A percentile compares a stretch with the other conserved stretches of the same genome.
Conservation (phyloP, 2,113 vertebrate genomes). For the Anoura caudifer region DNA sequence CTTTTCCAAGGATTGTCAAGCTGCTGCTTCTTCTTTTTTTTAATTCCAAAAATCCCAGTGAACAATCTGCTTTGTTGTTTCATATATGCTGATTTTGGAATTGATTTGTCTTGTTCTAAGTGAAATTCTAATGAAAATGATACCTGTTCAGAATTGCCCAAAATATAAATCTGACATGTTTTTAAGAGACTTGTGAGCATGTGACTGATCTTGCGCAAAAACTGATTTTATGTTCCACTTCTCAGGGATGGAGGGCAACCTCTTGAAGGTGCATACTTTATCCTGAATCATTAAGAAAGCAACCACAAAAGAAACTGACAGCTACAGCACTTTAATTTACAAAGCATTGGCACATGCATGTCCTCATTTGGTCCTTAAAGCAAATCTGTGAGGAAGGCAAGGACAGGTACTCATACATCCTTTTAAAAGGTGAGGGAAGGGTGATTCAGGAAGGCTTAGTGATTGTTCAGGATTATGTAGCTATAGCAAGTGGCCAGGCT, state of each 20-base stretch:
- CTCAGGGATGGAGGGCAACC: not conserved
- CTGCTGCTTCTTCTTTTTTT: constrained; percentile 29
- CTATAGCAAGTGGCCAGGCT: not conserved
- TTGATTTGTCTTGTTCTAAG: constrained; percentile 29
- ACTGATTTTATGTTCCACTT: constrained; percentile 36
- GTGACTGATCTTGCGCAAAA: constrained; percentile 46
- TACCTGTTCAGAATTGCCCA: not conserved
- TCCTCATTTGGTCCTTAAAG: not conserved
- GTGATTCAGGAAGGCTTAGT: not conserved
- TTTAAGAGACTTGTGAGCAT: constrained; percentile 39
- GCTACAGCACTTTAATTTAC: not conserved
- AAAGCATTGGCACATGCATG: not conserved
- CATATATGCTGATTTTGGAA: constrained; percentile 52
- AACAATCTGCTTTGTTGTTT: constrained; percentile 38
- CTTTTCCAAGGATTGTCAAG: constrained; percentile 75
- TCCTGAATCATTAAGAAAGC: not conserved
- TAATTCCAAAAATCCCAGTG: constrained; percentile 57
- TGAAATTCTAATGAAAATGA: constrained; percentile 30
- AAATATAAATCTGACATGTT: not conserved
- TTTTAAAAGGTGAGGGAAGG: not conserved
- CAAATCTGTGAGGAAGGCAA: not conserved
- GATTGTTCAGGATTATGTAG: not conserved
- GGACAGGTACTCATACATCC: not conserved
- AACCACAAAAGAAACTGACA: not conserved
- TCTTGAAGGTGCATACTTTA: not conserved